Conservation (phyloP, 2,113 vertebrate species). For the Cichladusa arquata region DNA sequence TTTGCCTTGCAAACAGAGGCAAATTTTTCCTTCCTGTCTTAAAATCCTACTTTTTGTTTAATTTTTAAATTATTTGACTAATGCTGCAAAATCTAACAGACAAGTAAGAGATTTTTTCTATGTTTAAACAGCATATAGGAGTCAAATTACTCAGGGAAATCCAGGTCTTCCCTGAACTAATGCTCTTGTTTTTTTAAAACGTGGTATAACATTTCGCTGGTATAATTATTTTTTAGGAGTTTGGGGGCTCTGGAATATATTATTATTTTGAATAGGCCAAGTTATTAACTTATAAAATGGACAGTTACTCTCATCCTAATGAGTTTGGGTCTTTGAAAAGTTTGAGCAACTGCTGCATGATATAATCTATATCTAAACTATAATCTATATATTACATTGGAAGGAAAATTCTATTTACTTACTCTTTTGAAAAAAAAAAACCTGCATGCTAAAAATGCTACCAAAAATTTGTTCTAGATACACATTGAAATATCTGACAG, state of each 20-base stretch:
- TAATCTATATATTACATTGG: neutral
- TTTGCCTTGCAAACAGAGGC: neutral
- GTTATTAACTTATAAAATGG: neutral
- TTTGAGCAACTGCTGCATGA: neutral
- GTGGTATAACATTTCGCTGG: neutral
- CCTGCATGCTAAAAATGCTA: neutral
- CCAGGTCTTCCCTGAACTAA: neutral
- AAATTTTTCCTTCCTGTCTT: neutral
- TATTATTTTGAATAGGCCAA: neutral
- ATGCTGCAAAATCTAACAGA: neutral
- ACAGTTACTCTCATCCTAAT: neutral
- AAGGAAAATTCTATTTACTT: neutral
- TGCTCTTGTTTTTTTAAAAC: neutral
- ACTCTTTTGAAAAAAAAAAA: neutral
- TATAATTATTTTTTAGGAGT: neutral
- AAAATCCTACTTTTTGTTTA: neutral
- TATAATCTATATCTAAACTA: neutral
- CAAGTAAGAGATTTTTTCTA: neutral
- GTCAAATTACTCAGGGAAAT: neutral
- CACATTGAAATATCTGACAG: neutral
- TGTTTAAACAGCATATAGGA: neutral
- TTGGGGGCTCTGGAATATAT: neutral
- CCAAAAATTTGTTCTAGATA: neutral
- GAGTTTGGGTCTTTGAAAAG: neutral
- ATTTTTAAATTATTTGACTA: neutral